Conservation (phyloP, 1,140 invertebrate species). For the Steinernema feltiae region DNA sequence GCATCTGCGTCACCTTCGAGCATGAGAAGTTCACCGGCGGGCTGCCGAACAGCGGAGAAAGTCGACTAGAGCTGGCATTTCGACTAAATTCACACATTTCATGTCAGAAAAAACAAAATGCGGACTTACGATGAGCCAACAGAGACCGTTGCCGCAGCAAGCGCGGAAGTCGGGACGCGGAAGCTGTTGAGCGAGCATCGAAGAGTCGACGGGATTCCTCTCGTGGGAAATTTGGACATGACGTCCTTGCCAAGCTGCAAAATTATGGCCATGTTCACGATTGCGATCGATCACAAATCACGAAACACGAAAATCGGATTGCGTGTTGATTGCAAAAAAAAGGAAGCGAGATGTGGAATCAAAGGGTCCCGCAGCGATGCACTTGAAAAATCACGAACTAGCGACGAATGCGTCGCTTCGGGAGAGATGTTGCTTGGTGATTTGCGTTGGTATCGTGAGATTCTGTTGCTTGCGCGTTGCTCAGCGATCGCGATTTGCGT, state of each 20-base stretch:
- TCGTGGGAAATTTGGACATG: conserved; percentile 26
- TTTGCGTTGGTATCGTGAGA: too few species aligned
- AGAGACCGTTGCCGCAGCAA: conserved; percentile 9
- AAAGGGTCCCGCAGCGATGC: not conserved
- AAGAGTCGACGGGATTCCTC: conserved; percentile 1
- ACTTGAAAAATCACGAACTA: not conserved
- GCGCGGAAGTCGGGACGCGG: not conserved
- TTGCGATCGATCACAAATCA: too few species aligned
- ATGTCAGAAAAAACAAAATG: conserved; percentile 14
- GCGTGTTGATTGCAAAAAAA: too few species aligned
- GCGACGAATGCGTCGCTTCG: not conserved
- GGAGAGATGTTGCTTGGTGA: too few species aligned
- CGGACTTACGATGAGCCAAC: not conserved
- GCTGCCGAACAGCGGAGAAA: conserved; percentile 1
- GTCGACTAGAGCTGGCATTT: conserved; percentile 12
- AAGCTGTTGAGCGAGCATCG: conserved; percentile 19
- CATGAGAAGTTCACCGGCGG: conserved; percentile 24
- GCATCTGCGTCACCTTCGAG: conserved; percentile 27
- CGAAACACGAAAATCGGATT: too few species aligned
- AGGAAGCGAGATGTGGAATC: not conserved
- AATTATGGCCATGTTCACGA: not conserved
- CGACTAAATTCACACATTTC: conserved; percentile 21
- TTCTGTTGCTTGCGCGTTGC: too few species aligned
- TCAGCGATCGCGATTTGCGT: too few species aligned
- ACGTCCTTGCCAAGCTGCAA: not conserved